A percentile compares a stretch with the other conserved stretches of the same genome.
Evolutionary conservation across 2,113 vertebrate species (phyloP).

Genomic region (Nymphicus hollandicus): DNA sequence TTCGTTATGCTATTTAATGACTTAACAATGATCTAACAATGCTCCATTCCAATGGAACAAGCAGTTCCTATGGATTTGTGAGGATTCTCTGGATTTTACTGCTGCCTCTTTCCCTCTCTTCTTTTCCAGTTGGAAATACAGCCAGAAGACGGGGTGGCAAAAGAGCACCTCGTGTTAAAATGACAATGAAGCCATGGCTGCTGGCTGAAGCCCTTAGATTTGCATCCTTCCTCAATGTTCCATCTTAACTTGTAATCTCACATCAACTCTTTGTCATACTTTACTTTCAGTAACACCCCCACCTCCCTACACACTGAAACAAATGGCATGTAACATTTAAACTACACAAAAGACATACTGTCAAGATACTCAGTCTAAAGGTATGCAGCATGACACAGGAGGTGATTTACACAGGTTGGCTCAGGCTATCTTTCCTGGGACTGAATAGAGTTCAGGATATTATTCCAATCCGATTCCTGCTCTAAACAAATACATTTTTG

Average conservation of each 20-base stretch:
- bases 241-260: not conserved
- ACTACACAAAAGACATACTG: not conserved
- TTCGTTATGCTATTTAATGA: not conserved
- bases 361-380: not conserved
- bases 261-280: not conserved
- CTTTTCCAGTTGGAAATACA: not conserved
- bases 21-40: not conserved
- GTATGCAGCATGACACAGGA: not conserved
- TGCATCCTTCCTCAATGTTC: not conserved
- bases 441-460: not conserved
- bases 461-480: not conserved
- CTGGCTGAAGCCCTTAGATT: not conserved
- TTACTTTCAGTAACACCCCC: not conserved
- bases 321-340: not conserved
- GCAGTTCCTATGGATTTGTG: not conserved
- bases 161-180: not conserved
- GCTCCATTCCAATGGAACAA: not conserved
- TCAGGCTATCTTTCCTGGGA: not conserved
- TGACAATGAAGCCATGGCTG: not conserved
- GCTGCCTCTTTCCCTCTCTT: not conserved
- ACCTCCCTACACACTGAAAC: not conserved
- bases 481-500: not conserved
- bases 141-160: not conserved
- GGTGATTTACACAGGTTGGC: not conserved
- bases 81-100: not conserved